A percentile compares a stretch with the other conserved stretches of the same genome.
Conservation (phyloP, 2,113 vertebrate genomes). For the Rhegmatorhina hoffmannsi region DNA sequence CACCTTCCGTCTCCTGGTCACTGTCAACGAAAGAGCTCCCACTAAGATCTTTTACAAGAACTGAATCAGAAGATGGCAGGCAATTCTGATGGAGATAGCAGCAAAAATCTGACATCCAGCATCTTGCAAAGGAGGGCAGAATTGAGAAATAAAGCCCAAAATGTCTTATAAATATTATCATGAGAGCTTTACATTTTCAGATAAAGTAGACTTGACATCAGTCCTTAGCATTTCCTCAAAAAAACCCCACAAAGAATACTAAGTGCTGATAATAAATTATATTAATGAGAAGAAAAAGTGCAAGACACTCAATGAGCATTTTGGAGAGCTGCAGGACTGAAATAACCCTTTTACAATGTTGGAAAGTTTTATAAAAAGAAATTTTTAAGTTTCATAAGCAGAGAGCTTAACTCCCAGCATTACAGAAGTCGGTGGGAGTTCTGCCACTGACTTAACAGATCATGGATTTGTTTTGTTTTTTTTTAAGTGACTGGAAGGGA, state of each 20-base stretch:
- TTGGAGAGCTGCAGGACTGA: neutral
- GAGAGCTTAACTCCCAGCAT: constrained; percentile 9
- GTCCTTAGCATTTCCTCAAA: neutral
- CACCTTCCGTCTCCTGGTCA: neutral
- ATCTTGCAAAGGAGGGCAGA: neutral
- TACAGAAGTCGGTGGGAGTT: constrained; percentile 38
- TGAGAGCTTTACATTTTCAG: neutral
- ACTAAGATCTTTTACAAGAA: neutral
- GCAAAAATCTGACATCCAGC: neutral
- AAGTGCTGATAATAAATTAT: neutral
- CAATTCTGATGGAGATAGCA: neutral
- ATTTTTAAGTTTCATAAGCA: neutral
- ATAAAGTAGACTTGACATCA: neutral
- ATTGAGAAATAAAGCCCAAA: neutral
- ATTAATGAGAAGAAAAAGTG: neutral
- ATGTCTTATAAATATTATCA: neutral
- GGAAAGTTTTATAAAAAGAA: constrained; percentile 12
- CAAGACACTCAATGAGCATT: neutral
- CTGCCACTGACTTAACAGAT: constrained; percentile 17
- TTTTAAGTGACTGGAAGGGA: constrained; percentile 7
- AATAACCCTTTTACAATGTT: neutral
- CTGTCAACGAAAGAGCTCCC: neutral
- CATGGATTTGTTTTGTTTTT: too few relatives aligned
- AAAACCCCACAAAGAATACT: neutral
- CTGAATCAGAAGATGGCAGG: neutral